Evolutionary conservation across 2,113 vertebrate species (phyloP).

Genomic region (Pseudorectes ferrugineus): DNA sequence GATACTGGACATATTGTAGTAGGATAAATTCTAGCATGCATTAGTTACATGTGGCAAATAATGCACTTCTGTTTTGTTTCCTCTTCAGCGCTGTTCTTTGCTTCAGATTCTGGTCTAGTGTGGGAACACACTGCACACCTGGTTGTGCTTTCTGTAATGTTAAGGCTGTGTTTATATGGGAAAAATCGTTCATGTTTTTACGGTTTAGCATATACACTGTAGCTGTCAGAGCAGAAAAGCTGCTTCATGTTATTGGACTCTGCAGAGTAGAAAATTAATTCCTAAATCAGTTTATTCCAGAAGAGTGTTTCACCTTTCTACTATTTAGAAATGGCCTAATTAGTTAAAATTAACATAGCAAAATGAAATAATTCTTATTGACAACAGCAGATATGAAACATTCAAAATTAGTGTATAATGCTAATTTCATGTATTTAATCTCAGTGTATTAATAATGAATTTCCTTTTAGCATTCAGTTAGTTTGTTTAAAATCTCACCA

Average conservation of each 20-base stretch:
- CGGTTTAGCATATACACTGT: not conserved
- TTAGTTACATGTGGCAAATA: not conserved
- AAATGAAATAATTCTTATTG: not conserved
- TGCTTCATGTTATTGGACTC: not conserved
- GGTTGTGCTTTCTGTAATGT: not conserved
- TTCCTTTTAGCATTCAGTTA: not conserved
- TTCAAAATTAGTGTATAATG: not conserved
- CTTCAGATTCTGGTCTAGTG: not conserved
- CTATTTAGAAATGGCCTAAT: not conserved
- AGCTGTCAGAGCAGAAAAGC: not conserved
- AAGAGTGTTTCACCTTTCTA: not conserved
- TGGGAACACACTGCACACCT: not conserved
- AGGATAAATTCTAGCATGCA: not conserved
- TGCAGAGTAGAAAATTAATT: not conserved
- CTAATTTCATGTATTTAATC: not conserved
- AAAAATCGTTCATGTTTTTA: constrained; percentile 11
- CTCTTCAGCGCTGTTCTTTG: not conserved
- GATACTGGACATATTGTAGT: not conserved
- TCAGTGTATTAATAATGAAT: not conserved
- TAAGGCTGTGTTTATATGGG: not conserved
- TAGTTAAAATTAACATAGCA: not conserved
- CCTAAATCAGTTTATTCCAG: not conserved
- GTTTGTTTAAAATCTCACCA: not conserved
- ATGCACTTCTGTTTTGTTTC: not conserved
- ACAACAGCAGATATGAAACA: not conserved